Conservation (phyloP, 2,888 invertebrate species). For the Lepidocyrtoides sp. region DNA sequence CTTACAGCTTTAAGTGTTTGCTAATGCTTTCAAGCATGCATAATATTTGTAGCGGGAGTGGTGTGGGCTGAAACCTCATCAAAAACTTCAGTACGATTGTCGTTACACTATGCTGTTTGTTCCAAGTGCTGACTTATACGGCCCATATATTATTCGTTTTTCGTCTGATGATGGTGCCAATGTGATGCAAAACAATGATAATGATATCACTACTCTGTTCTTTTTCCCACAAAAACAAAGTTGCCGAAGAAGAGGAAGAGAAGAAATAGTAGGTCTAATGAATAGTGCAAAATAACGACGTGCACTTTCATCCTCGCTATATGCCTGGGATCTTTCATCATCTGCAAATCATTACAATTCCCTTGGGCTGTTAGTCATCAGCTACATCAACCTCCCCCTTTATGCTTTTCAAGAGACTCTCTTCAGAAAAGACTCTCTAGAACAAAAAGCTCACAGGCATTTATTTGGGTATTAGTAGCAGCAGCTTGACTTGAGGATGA, state of each 20-base stretch:
- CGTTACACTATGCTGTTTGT: too few species aligned
- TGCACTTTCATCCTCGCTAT: slow-evolving; percentile 45
- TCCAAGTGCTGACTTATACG: too few species aligned
- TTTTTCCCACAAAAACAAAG: slow-evolving; percentile 55
- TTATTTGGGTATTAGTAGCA: neutral
- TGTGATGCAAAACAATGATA: neutral
- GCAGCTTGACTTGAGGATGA: neutral
- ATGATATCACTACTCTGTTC: neutral
- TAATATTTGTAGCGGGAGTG: neutral
- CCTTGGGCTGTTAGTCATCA: slow-evolving; percentile 75
- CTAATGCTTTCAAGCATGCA: neutral
- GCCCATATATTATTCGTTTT: neutral
- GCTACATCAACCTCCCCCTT: slow-evolving; percentile 32
- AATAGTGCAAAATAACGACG: slow-evolving; percentile 63
- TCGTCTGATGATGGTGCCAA: slow-evolving; percentile 19
- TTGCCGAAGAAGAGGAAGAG: slow-evolving; percentile 25
- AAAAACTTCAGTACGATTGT: too few species aligned
- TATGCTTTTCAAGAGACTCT: slow-evolving; percentile 31
- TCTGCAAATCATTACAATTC: slow-evolving; percentile 76
- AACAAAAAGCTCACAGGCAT: neutral
- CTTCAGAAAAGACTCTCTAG: neutral
- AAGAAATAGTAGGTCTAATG: slow-evolving; percentile 37
- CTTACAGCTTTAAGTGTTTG: neutral
- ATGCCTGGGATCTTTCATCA: slow-evolving; percentile 55
- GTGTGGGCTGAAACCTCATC: neutral